Conservation (phyloP, 2,797 vertebrate genomes). For the Acanthornis magna region DNA sequence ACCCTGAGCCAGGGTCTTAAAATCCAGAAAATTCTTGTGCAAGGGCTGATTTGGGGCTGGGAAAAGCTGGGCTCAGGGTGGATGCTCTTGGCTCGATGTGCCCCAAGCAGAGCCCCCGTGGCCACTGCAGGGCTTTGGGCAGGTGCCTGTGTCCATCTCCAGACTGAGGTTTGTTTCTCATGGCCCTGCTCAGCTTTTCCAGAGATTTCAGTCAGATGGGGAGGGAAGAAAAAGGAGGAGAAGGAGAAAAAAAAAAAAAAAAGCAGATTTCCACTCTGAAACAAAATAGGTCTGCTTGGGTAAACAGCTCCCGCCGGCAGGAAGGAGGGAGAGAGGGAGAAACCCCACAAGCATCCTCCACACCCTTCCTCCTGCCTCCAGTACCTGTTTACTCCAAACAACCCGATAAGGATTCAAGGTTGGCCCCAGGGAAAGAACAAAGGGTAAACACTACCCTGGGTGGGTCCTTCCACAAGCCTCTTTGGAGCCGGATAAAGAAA, state of each 20-base stretch:
- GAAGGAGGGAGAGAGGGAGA: constrained; percentile 49
- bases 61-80: rapidly evolving
- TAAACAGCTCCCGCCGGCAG: constrained; percentile 24
- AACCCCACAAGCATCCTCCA: constrained; percentile 69
- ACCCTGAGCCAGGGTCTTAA: neutral
- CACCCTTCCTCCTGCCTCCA: constrained; percentile 69
- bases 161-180: neutral
- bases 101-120: rapidly evolving
- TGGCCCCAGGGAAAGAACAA: constrained; percentile 71
- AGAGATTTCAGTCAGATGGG: neutral
- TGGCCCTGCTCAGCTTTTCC: neutral
- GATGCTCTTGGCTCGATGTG: rapidly evolving
- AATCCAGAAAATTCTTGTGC: neutral
- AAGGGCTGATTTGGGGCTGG: neutral
- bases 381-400: constrained; percentile 72
- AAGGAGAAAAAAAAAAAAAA: neutral
- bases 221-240: neutral
- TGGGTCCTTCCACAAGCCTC: constrained; percentile 62
- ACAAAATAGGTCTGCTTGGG: constrained; percentile 48
- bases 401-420: constrained; percentile 70
- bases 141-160: neutral
- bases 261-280: neutral
- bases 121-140: neutral
- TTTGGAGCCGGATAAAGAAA: constrained; percentile 73
- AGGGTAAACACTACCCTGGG: constrained; percentile 72